Conservation (phyloP, 2,797 vertebrate species). For the Oreochromis mossambicus region DNA sequence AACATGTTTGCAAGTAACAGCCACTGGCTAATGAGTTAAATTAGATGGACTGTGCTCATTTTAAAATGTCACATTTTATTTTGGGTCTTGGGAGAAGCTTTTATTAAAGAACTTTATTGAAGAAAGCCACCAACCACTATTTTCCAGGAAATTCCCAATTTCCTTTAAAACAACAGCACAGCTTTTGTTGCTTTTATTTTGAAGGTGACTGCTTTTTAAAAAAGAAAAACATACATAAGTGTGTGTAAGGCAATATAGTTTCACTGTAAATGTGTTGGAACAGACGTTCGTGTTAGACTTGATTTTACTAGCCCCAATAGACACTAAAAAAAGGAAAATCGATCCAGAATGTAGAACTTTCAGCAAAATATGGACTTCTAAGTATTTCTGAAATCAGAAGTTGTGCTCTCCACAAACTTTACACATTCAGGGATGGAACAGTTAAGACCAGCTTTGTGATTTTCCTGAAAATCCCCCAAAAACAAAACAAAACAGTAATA, state of each 20-base stretch:
- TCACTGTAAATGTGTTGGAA: neutral
- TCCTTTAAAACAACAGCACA: too few relatives aligned
- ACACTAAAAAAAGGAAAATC: neutral
- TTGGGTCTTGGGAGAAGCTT: neutral
- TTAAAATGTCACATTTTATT: slow-evolving; percentile 12
- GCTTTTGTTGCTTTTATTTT: too few relatives aligned
- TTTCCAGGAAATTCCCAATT: too few relatives aligned
- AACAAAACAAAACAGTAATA: neutral
- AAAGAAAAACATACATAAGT: too few relatives aligned
- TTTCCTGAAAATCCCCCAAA: neutral
- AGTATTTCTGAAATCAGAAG: neutral
- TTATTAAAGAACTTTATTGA: neutral
- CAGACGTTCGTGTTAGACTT: neutral
- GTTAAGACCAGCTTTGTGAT: neutral
- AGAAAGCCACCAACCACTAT: too few relatives aligned
- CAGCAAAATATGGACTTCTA: neutral
- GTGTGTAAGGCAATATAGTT: too few relatives aligned
- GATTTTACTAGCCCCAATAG: neutral
- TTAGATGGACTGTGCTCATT: neutral
- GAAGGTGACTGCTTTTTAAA: too few relatives aligned
- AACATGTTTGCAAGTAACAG: neutral
- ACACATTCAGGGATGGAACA: neutral
- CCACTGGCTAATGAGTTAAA: neutral
- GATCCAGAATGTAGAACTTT: neutral
- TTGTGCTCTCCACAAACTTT: neutral